Evolutionary conservation across 2,797 vertebrate species (phyloP), one percentile per base, ranked within the genome.

Genomic region (Crocodylus rhombifer): DNA sequence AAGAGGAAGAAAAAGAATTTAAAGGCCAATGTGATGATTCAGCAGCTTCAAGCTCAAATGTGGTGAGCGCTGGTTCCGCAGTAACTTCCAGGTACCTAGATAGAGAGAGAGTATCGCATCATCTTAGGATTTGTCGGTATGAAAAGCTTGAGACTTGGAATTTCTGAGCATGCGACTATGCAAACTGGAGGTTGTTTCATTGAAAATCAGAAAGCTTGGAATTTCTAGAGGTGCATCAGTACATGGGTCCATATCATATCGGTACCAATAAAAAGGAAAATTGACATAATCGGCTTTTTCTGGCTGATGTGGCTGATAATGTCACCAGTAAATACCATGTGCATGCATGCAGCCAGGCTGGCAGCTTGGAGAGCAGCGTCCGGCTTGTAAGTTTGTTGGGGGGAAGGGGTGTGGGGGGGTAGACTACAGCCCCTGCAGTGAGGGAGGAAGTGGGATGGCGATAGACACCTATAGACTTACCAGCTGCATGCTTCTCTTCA

Each of bases 61-160:
- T 93, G 60, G 87, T 7, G 94, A 76, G 94, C 87, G 89, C 94
- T 92, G 18, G 90, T 56, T 76, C 96, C 5, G 62, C 96, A 13
- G 77, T 97, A 67, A 83, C 96, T 20, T 96, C 96, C 86, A 99
- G 98, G 99, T 99, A 97, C 56, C 71, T 86, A 14, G 10, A 84
- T 80, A 51, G 88, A 6, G 17, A 73, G 62, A 11, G 92, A 91
- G 9, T 10, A 84, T 88, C 21, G 26, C 55, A n/a, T 13, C 7
- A 20, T 79, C 14, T 88, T 85, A 16, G 14, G 84, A 1, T 13
- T 89, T 87, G 51, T 5, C 77, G 61, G 11, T 4, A 7, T 78
- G 20, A 57, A 51, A 3, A 28, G 4, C 42, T 51, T 51, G 42
- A 11, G 42, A 51, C 42, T 51, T 51, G 9, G 42, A 79, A n/a